These are phyloP conservation scores for Lamellibrachia columna DNA, from an alignment of 2,888 invertebrate genomes.

Conservation along the genomic window DNA sequence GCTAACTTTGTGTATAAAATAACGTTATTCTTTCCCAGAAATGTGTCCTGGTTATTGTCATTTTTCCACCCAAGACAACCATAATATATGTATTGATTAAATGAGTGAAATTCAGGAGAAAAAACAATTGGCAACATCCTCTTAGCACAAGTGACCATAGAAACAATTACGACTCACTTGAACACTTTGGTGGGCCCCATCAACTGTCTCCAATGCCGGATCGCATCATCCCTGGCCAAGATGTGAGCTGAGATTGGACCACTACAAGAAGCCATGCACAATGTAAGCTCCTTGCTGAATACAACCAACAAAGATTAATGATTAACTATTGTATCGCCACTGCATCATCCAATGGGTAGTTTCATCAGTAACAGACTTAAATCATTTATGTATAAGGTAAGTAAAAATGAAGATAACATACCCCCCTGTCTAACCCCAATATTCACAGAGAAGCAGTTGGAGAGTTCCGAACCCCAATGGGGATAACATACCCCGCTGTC, in stretches of 20 bases:
- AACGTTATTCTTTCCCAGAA: not conserved
- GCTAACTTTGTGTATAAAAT: not conserved
- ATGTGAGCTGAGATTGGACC: conserved; percentile 85
- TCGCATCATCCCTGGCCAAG: conserved; percentile 79
- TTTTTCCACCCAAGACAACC: not conserved
- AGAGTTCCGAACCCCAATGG: too few species aligned
- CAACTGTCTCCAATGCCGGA: conserved; percentile 81
- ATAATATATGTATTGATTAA: not conserved
- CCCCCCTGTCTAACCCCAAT: too few species aligned
- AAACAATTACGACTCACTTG: conserved; percentile 25
- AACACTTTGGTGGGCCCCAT: conserved; percentile 88
- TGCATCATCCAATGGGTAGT: too few species aligned
- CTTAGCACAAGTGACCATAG: not conserved
- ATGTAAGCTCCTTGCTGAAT: not conserved
- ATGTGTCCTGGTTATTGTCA: too few species aligned
- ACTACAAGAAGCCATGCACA: conserved; percentile 70
- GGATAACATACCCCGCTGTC: too few species aligned
- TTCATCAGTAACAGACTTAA: too few species aligned
- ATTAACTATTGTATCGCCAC: too few species aligned
- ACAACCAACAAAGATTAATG: not conserved
- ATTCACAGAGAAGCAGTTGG: too few species aligned
- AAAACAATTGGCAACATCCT: not conserved
- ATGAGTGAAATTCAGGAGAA: not conserved
- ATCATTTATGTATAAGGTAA: too few species aligned
- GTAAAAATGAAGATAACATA: too few species aligned